These are phyloP conservation scores for Nycticorax nycticorax DNA, from an alignment of 2,113 vertebrate genomes.

Conservation along the genomic window DNA sequence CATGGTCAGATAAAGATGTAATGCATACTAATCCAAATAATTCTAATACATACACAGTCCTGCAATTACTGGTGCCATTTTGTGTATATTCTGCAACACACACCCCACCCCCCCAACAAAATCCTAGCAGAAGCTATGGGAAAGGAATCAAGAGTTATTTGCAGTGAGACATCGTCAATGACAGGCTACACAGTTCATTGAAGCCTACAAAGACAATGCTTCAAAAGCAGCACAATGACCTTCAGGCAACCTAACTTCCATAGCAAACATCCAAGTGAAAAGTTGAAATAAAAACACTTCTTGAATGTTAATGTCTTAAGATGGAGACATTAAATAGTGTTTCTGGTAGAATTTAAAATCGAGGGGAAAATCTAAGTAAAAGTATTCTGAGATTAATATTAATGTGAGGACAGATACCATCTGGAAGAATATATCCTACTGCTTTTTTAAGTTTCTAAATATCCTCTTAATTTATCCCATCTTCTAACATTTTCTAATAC, in stretches of 20 bases:
- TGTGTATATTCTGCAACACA: neutral
- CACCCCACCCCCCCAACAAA: neutral
- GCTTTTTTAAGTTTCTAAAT: neutral
- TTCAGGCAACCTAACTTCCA: neutral
- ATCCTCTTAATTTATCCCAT: neutral
- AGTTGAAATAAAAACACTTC: neutral
- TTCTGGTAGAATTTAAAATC: neutral
- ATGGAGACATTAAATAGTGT: neutral
- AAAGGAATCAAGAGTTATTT: neutral
- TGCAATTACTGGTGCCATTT: neutral
- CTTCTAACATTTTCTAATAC: neutral
- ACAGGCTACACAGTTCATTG: neutral
- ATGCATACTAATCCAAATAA: neutral
- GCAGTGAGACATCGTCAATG: neutral
- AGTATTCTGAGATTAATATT: neutral
- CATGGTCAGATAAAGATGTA: neutral
- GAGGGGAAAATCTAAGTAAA: neutral
- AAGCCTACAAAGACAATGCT: slow-evolving; percentile 7
- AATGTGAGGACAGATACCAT: neutral
- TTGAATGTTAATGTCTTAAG: neutral
- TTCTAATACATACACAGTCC: neutral
- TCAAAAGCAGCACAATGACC: neutral
- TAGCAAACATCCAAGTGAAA: slow-evolving; percentile 34
- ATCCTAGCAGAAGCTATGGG: neutral
- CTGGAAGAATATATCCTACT: neutral